Conservation (phyloP, 2,888 invertebrate genomes). For the Amorpha juglandis region DNA sequence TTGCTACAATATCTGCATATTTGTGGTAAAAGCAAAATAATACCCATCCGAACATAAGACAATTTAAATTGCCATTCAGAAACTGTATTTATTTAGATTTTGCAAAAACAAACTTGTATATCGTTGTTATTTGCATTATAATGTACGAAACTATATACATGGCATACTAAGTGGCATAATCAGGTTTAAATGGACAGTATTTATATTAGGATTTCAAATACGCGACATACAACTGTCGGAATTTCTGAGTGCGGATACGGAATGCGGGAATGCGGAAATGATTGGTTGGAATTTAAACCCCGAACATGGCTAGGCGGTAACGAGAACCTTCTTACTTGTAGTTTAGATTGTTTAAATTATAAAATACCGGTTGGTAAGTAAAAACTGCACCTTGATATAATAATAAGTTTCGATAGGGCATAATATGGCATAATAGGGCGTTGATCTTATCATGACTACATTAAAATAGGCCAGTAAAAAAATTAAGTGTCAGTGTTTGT, state of each 20-base stretch:
- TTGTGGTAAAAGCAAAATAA: background rate
- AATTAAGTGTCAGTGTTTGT: background rate
- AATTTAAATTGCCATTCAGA: background rate
- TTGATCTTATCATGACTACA: background rate
- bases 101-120: background rate
- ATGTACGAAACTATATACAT: background rate
- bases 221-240: background rate
- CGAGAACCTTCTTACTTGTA: background rate
- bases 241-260: background rate
- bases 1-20: background rate
- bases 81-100: background rate
- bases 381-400: conserved; percentile 8
- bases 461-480: background rate
- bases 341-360: conserved; percentile 9
- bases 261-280: conserved; percentile 2
- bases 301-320: background rate
- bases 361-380: background rate
- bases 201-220: conserved; percentile 1
- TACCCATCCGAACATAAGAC: background rate
- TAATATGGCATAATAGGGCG: background rate
- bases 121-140: background rate
- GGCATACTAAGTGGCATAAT: background rate
- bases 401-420: background rate
- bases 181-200: background rate
- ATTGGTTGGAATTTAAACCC: background rate